Evolutionary conservation across 2,888 invertebrate species (phyloP), one percentile per base, ranked within the genome.

Genomic region (Drosophila kokeensis): DNA sequence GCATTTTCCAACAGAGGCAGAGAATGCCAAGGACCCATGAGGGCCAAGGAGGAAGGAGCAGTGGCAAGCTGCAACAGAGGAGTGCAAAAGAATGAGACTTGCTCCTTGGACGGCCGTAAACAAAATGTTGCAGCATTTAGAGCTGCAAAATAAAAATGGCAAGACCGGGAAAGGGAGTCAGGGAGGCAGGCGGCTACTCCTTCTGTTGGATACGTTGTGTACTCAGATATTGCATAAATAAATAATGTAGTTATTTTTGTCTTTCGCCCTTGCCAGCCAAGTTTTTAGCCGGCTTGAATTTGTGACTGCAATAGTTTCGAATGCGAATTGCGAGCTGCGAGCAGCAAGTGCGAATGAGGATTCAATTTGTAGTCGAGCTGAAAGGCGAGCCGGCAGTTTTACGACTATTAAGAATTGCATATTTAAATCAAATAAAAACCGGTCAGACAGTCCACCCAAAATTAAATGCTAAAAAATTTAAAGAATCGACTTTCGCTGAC

Each of bases 171-270:
- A 76, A 24, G 10, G 27, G 45, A 62, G 52, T 45, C 52, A 13
- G 49, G 40, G 36, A 36, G 21, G 38, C 59, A 45, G 55, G 13
- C 45, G 7, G 21, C 13, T 8, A 24, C 45, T 24, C 13, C 45
- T 8, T 15, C 15, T 8, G 27, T 55, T 27, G 53, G 45, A 8
- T 34, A 54, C 36, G 36, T 36, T 54, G 27, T 69, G 57, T 53
- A 63, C 81, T 74, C 83, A 83, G 87, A 76, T 88, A 84, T 84
- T 84, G 84, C 83, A 84, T 84, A 88, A 88, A 84, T 84, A 86
- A 89, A 78, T 83, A 70, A 84, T 83, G 80, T 85, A 80, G 77
- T 77, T 83, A 86, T 83, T 86, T 88, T 83, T 83, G 83, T 86
- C 86, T 83, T 82, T 77, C 68, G 76, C 82, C 59, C 72, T 64